Conservation (phyloP, 64 coral and sea anemone genomes). For the Dendrophyllia cribrosa region DNA sequence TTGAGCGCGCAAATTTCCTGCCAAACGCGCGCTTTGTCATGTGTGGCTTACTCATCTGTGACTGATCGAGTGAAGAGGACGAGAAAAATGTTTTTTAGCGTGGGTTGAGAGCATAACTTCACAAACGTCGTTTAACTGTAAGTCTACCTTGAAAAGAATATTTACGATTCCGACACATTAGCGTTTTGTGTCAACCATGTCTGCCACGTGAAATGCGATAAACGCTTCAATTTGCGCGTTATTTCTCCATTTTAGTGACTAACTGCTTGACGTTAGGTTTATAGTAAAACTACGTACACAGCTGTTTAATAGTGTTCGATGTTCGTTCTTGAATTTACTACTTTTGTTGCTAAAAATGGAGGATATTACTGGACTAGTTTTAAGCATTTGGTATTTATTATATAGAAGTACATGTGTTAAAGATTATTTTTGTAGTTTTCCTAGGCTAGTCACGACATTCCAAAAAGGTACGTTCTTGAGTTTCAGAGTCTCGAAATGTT, state of each 20-base stretch:
- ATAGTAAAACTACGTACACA: neutral
- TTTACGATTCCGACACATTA: neutral
- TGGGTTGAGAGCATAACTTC: neutral
- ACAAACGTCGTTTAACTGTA: neutral
- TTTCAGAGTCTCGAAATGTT: too few species aligned
- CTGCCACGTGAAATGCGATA: neutral
- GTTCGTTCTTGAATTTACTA: neutral
- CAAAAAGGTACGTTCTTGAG: too few species aligned
- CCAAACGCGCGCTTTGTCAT: neutral
- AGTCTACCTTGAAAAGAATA: neutral
- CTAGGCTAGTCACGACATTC: too few species aligned
- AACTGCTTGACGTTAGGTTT: neutral
- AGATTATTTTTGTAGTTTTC: too few species aligned
- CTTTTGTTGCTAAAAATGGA: neutral
- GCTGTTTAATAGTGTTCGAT: neutral
- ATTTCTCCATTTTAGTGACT: neutral
- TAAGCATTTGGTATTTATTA: neutral
- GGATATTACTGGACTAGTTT: neutral
- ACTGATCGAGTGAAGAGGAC: neutral
- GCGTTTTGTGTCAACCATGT: neutral
- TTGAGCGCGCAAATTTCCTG: neutral
- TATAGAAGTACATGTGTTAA: too few species aligned
- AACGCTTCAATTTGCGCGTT: neutral
- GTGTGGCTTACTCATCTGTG: neutral
- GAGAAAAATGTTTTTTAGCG: neutral